Evolutionary conservation across 1,140 invertebrate genomes (phyloP), one percentile per base, ranked within the genome.

Genomic region (Drosophila burlai): DNA sequence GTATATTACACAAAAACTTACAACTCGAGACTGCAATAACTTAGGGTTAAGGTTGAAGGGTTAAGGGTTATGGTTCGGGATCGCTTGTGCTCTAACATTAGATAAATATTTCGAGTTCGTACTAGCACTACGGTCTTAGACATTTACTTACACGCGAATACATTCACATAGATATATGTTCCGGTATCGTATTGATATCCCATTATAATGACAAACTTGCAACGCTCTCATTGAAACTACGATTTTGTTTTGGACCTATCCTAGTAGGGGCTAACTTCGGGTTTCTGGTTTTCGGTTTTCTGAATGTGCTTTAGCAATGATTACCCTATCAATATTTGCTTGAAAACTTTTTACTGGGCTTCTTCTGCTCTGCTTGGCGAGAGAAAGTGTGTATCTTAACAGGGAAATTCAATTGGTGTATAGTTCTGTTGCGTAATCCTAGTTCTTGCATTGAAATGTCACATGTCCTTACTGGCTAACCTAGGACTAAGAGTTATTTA

Each of bases 391-490:
- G 46, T 76, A 26, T 77, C 57, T 42, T 42, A 64, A 76, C 62
- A 67, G 52, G 69, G 52, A 43, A 38, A 63, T 45, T 61, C 55
- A 62, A 42, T 57, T 69, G 21, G 46, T 61, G 50, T 58, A 29
- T 69, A 18, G 43, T 36, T 45, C 61, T 49, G 24, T 54, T 47
- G 49, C 77, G 45, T 62, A 80, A 65, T 42, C 47, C 54, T 66
- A 73, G 36, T 77, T 64, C 43, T 87, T 87, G 84, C 84, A 87
- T 87, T 89, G 84, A 87, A 89, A 81, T 89, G 84, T 87, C 84
- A 89, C 81, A 78, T 89, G 65, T 81, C 71, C 73, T 83, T 82
- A 62, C 52, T 13, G 38, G 34, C 80, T 83, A 83, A 55, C 59
- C 64, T 77, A 80, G 11, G 18, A 13, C 40, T 61, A 73, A n/a